A percentile compares a stretch with the other conserved stretches of the same genome.
Evolutionary conservation across 2,888 invertebrate species (phyloP).

Genomic region (Mimachlamys varia): DNA sequence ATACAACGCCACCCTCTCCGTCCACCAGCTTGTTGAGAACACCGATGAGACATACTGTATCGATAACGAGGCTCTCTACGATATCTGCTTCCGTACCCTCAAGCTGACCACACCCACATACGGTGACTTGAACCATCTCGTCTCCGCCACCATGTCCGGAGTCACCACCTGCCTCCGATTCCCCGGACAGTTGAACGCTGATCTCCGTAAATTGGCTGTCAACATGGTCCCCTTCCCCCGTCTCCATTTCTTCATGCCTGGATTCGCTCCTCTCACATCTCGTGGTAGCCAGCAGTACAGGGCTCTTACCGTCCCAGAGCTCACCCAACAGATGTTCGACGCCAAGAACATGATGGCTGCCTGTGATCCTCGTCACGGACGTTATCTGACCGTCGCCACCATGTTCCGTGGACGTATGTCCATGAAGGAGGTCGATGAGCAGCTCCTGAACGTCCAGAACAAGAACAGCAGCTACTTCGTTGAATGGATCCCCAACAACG

Average conservation of each 20-base stretch:
- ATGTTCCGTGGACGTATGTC: slow-evolving; percentile 80
- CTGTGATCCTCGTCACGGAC: slow-evolving; percentile 74
- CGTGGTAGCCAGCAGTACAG: slow-evolving; percentile 87
- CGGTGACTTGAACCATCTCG: slow-evolving; percentile 93
- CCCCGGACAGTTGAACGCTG: slow-evolving; percentile 84
- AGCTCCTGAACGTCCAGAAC: slow-evolving; percentile 92
- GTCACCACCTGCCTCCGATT: slow-evolving; percentile 93
- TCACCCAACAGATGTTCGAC: slow-evolving; percentile 89
- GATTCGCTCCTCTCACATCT: slow-evolving; percentile 87
- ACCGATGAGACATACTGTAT: slow-evolving; percentile 95
- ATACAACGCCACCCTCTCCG: slow-evolving; percentile 92
- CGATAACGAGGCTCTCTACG: slow-evolving; percentile 94
- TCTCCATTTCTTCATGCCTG: slow-evolving; percentile 94
- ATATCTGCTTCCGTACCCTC: slow-evolving; percentile 93
- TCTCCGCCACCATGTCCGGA: slow-evolving; percentile 83
- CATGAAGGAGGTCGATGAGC: slow-evolving; percentile 85
- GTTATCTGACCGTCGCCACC: slow-evolving; percentile 78
- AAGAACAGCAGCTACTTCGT: slow-evolving; percentile 77
- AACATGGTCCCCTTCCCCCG: slow-evolving; percentile 94
- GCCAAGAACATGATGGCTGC: slow-evolving; percentile 90
- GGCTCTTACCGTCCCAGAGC: slow-evolving; percentile 69
- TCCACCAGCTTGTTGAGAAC: slow-evolving; percentile 88
- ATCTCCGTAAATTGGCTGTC: slow-evolving; percentile 71
- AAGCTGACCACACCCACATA: slow-evolving; percentile 92
- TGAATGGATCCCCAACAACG: slow-evolving; percentile 78